Conservation (phyloP, 2,113 vertebrate species). For the Gorilla gorilla region DNA sequence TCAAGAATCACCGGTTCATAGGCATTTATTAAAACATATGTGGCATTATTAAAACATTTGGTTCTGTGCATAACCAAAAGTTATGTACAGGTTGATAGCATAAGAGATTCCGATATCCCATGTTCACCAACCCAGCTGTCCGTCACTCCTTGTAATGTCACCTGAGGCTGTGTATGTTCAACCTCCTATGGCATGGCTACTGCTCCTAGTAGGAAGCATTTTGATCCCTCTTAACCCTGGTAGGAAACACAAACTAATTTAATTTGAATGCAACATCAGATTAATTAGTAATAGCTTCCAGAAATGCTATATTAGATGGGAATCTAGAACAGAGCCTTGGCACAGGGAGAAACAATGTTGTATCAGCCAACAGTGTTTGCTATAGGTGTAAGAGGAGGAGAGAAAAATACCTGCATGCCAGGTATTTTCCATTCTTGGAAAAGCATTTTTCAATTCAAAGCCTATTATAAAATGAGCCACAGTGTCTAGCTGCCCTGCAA, state of each 20-base stretch:
- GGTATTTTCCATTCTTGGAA: not conserved
- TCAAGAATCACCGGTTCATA: no score
- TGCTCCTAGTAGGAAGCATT: not conserved
- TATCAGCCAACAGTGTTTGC: not conserved
- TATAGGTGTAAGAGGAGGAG: not conserved
- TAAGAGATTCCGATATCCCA: not conserved
- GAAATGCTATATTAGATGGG: not conserved
- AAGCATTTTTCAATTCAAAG: not conserved
- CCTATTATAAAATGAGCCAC: not conserved
- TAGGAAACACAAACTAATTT: not conserved
- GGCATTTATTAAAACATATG: no score
- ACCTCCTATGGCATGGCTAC: not conserved
- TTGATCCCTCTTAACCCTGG: not conserved
- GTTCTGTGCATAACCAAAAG: no score
- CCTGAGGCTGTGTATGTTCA: not conserved
- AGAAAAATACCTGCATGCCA: not conserved
- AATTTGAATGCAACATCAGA: not conserved
- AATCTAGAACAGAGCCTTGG: not conserved
- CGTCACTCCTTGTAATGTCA: not conserved
- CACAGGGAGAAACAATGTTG: not conserved
- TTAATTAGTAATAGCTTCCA: not conserved
- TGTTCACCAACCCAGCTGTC: not conserved
- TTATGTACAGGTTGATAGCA: no score
- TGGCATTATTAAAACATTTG: no score
- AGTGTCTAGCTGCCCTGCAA: not conserved